Percentiles rank a stretch among this genome's conserved stretches.
Evolutionary conservation across 1,140 invertebrate species (phyloP).

Genomic region (Xylocopa sonorina): DNA sequence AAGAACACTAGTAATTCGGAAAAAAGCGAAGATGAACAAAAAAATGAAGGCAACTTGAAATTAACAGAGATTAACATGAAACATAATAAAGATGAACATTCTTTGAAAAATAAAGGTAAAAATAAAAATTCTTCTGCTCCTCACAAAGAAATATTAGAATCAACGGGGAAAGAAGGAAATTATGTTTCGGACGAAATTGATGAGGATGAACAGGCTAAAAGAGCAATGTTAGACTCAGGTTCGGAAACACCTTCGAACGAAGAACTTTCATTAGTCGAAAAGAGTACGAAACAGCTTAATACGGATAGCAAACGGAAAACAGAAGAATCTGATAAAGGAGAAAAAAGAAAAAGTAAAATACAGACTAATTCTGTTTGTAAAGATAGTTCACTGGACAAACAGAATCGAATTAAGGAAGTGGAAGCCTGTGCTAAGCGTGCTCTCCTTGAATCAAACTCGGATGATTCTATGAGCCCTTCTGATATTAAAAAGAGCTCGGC

Average conservation of each 20-base stretch:
- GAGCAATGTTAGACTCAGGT: conserved; percentile 34
- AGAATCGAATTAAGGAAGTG: neutral
- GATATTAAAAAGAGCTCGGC: conserved; percentile 16
- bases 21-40: neutral
- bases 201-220: conserved; percentile 29
- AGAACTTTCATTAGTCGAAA: neutral
- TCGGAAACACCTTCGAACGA: conserved; percentile 25
- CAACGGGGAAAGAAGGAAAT: neutral
- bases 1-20: neutral
- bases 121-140: neutral
- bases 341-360: neutral
- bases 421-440: conserved; percentile 28
- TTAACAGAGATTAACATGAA: neutral
- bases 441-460: conserved; percentile 51
- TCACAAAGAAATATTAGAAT: neutral
- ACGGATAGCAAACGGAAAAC: neutral
- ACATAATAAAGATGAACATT: too few relatives aligned
- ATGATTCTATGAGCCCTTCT: conserved; percentile 23
- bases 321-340: neutral
- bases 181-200: neutral
- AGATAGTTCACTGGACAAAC: neutral
- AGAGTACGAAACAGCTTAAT: neutral
- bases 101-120: neutral
- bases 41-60: neutral
- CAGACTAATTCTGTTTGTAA: neutral